Conservation (phyloP, 2,113 vertebrate species). For the Dicerorhinus sumatrensis region DNA sequence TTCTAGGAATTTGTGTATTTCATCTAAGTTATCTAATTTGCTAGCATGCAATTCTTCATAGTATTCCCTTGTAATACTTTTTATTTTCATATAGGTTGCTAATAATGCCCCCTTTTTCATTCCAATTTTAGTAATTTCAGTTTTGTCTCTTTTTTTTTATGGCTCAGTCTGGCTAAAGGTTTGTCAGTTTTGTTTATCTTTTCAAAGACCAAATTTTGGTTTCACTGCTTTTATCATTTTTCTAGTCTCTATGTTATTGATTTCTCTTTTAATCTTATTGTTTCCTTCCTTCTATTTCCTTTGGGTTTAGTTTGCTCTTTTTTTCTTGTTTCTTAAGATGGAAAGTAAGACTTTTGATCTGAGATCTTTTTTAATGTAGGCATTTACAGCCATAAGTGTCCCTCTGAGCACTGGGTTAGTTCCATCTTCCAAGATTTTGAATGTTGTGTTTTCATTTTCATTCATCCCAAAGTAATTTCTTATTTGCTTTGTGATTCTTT, state of each 20-base stretch:
- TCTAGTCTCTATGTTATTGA: background rate
- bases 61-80: background rate
- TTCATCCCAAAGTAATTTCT: background rate
- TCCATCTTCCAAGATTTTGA: background rate
- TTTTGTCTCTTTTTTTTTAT: background rate
- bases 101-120: background rate
- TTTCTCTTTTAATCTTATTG: background rate
- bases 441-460: background rate
- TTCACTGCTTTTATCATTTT: background rate
- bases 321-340: background rate
- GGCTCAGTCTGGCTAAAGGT: conserved; percentile 19
- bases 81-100: background rate
- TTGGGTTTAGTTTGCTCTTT: background rate
- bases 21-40: background rate
- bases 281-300: background rate
- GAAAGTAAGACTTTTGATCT: background rate
- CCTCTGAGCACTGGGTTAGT: background rate
- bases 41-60: background rate
- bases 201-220: background rate
- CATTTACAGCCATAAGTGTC: background rate
- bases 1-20: background rate
- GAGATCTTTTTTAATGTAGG: background rate
- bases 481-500: background rate
- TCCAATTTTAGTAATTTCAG: background rate
- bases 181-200: background rate